Evolutionary conservation across 2,888 invertebrate genomes (phyloP).

Genomic region (Leptura quadrifasciata): DNA sequence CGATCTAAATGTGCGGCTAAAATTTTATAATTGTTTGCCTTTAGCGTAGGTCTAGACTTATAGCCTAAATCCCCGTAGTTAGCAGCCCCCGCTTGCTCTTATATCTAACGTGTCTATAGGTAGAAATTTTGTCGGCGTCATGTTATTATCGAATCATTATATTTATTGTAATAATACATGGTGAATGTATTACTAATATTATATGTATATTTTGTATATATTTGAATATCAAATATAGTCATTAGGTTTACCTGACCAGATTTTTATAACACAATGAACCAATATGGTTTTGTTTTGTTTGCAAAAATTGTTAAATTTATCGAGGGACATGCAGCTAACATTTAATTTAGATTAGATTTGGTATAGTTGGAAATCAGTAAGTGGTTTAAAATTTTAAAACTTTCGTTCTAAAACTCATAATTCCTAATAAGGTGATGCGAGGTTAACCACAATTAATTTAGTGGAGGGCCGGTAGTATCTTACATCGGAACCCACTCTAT

Average conservation of each 20-base stretch:
- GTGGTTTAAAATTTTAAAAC: no score
- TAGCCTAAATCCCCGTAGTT: constrained; percentile 59
- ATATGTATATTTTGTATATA: constrained; percentile 6
- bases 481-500: no score
- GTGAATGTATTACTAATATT: constrained; percentile 21
- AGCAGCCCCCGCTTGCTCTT: constrained; percentile 38
- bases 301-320: background rate
- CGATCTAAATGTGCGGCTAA: constrained; percentile 55
- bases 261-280: background rate
- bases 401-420: no score
- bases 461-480: no score
- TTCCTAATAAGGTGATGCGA: no score
- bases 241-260: background rate
- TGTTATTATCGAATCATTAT: constrained; percentile 46
- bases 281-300: constrained; percentile 1
- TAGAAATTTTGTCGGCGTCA: constrained; percentile 43
- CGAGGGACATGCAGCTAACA: background rate
- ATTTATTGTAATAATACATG: constrained; percentile 24
- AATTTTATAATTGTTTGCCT: constrained; percentile 57
- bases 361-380: no score
- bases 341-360: background rate
- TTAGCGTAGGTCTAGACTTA: constrained; percentile 62
- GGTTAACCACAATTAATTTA: no score
- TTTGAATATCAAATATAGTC: constrained; percentile 20
- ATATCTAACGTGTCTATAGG: constrained; percentile 25